Base-by-base conservation (phyloP, 2,888 invertebrate genomes). In the Aleiodes alternator region DNA sequence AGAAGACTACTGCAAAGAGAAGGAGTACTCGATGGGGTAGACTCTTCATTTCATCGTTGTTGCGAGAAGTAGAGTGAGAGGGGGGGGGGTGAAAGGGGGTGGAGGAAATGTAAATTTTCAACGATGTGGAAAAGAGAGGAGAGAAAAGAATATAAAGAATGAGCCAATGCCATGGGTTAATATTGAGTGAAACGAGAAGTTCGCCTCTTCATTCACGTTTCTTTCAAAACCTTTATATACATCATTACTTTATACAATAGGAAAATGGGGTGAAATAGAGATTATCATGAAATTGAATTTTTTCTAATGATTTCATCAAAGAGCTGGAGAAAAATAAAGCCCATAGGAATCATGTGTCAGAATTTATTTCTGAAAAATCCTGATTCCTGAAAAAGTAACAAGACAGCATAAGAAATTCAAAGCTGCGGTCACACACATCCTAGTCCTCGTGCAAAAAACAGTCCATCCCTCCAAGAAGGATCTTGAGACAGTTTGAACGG, bases 31-130 rank as follows among this genome's bases (percentile, higher is more conserved):
- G 59, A 64, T 64, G 56, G 56, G 72, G 50, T 55, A 69, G 69
- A 73, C 53, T 53, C 43, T 43, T 43, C 53, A 53, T 53, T 53
- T 53, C 53, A 16, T 16, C 53, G 8, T 34, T 53, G 53, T 43
- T 43, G 43, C 43, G 43, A 68, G 69, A 69, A 38, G 38, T 61
- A 43, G 50, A 68, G 73, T 51, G 43, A 50, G 56, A 56, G 16
- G 34, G 29, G 68, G 31, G 16, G 34, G 29, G 68, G 31, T 31
- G 31, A 23, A 53, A 77, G 71, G 59, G 73, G 70, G 73, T 61
- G 56, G 85, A 87, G 89, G 86, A 88, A 88, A 89, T 89, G 89
- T 89, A 89, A 89, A 89, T 89, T 89, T 88, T 82, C 87, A 88
- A 82, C 86, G 88, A 88, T 86, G 83, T 87, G 88, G 88, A 89